Evolutionary conservation across 1,140 invertebrate genomes (phyloP), one percentile per base, ranked within the genome.

Genomic region (Protaetia brevitarsis): DNA sequence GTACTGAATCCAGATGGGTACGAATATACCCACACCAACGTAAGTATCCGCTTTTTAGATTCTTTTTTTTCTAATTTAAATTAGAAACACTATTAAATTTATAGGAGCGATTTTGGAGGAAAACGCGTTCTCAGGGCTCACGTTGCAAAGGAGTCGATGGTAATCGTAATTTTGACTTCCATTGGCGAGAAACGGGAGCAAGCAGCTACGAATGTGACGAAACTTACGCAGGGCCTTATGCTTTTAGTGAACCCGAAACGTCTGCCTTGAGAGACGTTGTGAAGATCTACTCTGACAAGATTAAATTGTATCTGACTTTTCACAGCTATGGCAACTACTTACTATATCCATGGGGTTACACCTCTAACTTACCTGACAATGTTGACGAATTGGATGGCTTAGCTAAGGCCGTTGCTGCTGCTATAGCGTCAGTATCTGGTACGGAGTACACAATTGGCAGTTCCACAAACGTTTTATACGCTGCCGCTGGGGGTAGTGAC

Each of bases 211-310:
- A 88, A 0, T 94, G 92, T 73, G 73, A 78, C 1, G 87, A 90
- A 13, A 87, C 83, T 0, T 93, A 84, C 72, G 84, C 86, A 26
- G 92, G 93, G 13, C 77, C 82, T 0, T 56, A 63, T 0, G 77
- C 88, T 0, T 90, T 89, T 71, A 92, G 90, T 0, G 92, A 94
- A 74, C 81, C 86, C 0, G 92, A 94, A 76, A 85, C 87, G 0
- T 74, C 73, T 62, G 80, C 86, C 0, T 78, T 90, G n/a, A 78
- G 82, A 0, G 70, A 84, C 28, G 79, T 83, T 31, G 71, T 84
- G 2, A 65, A 67, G 19, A 69, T 81, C 0, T 77, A 83, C 1
- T 68, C 74, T 79, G 81, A 83, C 77, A 66, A 82, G 3, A 69
- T 89, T 1, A 82, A 83, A 56, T 79, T 86, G 16, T 94, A 89